phyloP scores from a whole-genome alignment of 1,140 invertebrate species.

The Atta cephalotes region DNA sequence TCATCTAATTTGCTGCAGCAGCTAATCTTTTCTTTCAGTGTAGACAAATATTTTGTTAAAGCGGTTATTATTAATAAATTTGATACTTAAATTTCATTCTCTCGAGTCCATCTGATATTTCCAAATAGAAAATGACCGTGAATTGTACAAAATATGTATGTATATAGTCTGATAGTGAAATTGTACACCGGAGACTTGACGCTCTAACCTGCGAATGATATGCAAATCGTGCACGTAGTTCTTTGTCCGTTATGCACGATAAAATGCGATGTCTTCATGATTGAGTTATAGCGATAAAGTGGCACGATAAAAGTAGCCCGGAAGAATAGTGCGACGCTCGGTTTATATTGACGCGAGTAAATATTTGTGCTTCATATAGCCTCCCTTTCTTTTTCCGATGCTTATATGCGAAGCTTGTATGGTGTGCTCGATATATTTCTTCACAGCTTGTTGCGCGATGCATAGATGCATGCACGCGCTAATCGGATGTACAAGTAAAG shows the following conservation, averaged over 20 bases:
- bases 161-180: not conserved
- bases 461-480: not conserved
- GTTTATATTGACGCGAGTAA: constrained; percentile 62
- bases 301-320: constrained; percentile 57
- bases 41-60: not conserved
- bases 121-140: not conserved
- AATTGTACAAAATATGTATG: not conserved
- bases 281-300: constrained; percentile 64
- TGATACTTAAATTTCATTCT: not conserved
- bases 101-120: not conserved
- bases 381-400: not conserved
- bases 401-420: constrained; percentile 2
- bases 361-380: constrained; percentile 59
- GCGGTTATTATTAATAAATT: constrained; percentile 19
- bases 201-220: constrained; percentile 35
- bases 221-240: constrained; percentile 19
- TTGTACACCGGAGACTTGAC: constrained; percentile 6
- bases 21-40: too few species aligned
- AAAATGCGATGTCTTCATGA: constrained; percentile 13
- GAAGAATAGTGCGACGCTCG: constrained; percentile 44
- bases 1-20: too few species aligned
- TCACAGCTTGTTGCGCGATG: constrained; percentile 44
- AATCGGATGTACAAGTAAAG: constrained; percentile 29
- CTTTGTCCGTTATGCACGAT: constrained; percentile 21
- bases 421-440: constrained; percentile 52